Base-by-base conservation (phyloP, 2,113 vertebrate species). In the Anguilla japonica region DNA sequence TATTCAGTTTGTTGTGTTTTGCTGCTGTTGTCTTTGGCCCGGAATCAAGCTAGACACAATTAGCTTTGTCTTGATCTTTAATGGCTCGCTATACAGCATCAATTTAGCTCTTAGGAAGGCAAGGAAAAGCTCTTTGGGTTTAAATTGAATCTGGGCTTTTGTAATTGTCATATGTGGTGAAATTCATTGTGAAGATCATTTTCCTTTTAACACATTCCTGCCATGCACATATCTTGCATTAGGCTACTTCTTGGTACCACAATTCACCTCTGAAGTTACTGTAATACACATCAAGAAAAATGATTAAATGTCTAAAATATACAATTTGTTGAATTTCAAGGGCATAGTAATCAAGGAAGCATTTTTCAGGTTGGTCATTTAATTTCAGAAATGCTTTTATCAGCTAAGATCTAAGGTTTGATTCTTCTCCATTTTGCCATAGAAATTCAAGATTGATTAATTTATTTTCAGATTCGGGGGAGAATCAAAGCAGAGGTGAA, bases 1-100 rank as follows among this genome's bases (percentile, higher is more conserved):
- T 75, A 34, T 75, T 75, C 71, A 34, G 71, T 75, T 29, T 13
- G 56, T n/a, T 81, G 85, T 88, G 87, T 80, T 87, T 40, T 75
- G 7, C 26, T 22, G 71, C 3, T 34, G 71, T 75, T 75, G 71
- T n/a, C 26, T 75, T 75, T 75, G 71, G 71, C 71, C 26, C 26
- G 34, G 71, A 75, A n/a, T 75, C 71, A 75, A 75, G n/a, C 71
- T 75, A 75, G n/a, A 13, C 29, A 34, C 71, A 75, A 75, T 75
- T 22, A n/a, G 71, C 71, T 75, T n/a, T 34, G 71, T 14, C n/a
- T 9, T 75, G 26, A 29, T 9, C 71, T 75, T 75, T 34, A 13
- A 29, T 75, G 6, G 71, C 9, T 75, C 9, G n/a, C 26, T 75
- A 75, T 14, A 34, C 8, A 75, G 26, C 22, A 67, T 67, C 60